phyloP scores from a whole-genome alignment of 2,888 invertebrate species.

The Athalia rosae region DNA sequence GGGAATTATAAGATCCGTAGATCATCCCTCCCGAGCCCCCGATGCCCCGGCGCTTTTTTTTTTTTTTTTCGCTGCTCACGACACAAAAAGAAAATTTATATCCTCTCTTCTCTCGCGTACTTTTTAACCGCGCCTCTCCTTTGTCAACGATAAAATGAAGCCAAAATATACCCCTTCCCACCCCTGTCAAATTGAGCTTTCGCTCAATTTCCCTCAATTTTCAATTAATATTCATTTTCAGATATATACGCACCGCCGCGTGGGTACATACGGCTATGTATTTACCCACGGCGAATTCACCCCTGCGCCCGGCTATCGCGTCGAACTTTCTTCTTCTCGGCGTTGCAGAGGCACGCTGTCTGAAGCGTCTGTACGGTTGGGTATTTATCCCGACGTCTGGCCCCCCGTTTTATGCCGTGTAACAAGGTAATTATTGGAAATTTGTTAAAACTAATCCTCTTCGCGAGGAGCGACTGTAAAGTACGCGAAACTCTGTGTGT shows the following conservation, averaged over 20 bases:
- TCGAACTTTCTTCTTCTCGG: neutral
- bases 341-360: too few relatives aligned
- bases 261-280: neutral
- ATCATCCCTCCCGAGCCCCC: too few relatives aligned
- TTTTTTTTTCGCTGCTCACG: too few relatives aligned
- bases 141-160: slow-evolving; percentile 15
- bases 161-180: slow-evolving; percentile 20
- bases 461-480: too few relatives aligned
- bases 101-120: neutral
- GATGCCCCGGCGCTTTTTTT: too few relatives aligned
- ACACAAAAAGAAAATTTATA: too few relatives aligned
- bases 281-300: neutral
- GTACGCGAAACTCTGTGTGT: too few relatives aligned
- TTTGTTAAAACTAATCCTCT: neutral
- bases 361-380: too few relatives aligned
- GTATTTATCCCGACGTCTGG: neutral
- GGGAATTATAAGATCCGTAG: too few relatives aligned
- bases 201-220: slow-evolving; percentile 16
- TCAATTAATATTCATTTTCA: slow-evolving; percentile 16
- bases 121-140: neutral
- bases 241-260: neutral
- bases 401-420: neutral
- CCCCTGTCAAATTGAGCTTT: slow-evolving; percentile 27
- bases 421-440: slow-evolving; percentile 25
- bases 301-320: neutral